A percentile compares a stretch with the other conserved stretches of the same genome.
Evolutionary conservation across 2,888 invertebrate species (phyloP).

Genomic region (Drosophila meridionalis): DNA sequence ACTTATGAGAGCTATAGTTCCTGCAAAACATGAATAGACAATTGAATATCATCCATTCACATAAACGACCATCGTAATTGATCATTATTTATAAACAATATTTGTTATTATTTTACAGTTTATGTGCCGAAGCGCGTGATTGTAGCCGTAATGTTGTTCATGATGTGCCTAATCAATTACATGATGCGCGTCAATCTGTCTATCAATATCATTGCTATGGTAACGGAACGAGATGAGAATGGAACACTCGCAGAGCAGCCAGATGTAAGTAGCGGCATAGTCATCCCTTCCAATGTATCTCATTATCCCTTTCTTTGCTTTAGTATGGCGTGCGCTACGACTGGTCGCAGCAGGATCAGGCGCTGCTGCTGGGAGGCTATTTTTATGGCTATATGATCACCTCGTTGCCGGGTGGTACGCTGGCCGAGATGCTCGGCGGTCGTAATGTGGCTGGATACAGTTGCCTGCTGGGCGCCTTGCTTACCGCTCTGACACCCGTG

Average conservation of each 20-base stretch:
- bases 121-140: constrained; percentile 86
- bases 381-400: constrained; percentile 90
- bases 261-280: constrained; percentile 76
- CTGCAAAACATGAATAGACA: neutral
- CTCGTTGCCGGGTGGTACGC: constrained; percentile 88
- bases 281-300: neutral
- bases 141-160: constrained; percentile 89
- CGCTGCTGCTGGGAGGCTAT: constrained; percentile 88
- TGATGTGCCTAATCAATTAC: constrained; percentile 90
- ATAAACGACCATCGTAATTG: no score
- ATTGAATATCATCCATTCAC: neutral
- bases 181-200: constrained; percentile 92
- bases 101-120: constrained; percentile 74
- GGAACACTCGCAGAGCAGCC: constrained; percentile 75
- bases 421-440: constrained; percentile 89
- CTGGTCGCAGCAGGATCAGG: constrained; percentile 88
- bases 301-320: constrained; percentile 26
- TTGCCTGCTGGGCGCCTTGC: constrained; percentile 84
- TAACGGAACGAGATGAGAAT: constrained; percentile 85
- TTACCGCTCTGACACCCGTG: constrained; percentile 88
- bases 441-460: constrained; percentile 87
- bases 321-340: constrained; percentile 86
- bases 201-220: constrained; percentile 90
- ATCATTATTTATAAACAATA: constrained; percentile 18
- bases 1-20: neutral